Evolutionary conservation across 2,113 vertebrate genomes (phyloP).

Genomic region (Pseudonaja textilis): DNA sequence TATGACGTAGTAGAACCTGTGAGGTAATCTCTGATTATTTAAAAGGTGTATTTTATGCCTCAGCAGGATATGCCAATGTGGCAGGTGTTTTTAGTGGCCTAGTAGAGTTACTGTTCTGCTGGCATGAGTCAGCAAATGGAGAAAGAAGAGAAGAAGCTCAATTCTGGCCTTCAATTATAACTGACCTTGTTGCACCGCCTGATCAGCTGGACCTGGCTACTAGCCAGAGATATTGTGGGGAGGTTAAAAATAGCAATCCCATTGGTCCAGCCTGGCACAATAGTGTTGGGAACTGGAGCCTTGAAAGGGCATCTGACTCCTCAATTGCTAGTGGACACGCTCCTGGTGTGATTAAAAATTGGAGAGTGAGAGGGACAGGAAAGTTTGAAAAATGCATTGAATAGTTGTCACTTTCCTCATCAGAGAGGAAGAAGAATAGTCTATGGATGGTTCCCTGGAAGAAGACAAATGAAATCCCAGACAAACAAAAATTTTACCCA

Average conservation of each 20-base stretch:
- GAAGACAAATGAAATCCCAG: not conserved
- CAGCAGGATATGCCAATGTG: not conserved
- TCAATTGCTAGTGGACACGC: not conserved
- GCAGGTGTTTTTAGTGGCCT: not conserved
- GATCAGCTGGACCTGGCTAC: not conserved
- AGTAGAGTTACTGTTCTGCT: not conserved
- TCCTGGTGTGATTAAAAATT: not conserved
- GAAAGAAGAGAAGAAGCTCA: not conserved
- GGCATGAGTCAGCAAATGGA: not conserved
- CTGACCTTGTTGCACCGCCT: not conserved
- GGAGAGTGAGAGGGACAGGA: not conserved
- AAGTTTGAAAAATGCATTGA: not conserved
- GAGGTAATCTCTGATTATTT: not conserved
- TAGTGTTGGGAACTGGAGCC: not conserved
- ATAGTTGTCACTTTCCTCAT: not conserved
- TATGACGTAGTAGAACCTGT: not conserved
- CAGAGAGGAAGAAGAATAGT: not conserved
- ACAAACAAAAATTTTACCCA: not conserved
- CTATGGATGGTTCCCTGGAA: not conserved
- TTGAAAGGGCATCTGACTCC: not conserved
- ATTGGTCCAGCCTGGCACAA: not conserved
- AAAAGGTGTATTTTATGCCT: not conserved
- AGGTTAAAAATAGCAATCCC: not conserved
- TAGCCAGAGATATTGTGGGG: not conserved
- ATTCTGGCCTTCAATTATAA: not conserved